Conservation (phyloP, 2,888 invertebrate genomes). For the Sialis fuliginosa region DNA sequence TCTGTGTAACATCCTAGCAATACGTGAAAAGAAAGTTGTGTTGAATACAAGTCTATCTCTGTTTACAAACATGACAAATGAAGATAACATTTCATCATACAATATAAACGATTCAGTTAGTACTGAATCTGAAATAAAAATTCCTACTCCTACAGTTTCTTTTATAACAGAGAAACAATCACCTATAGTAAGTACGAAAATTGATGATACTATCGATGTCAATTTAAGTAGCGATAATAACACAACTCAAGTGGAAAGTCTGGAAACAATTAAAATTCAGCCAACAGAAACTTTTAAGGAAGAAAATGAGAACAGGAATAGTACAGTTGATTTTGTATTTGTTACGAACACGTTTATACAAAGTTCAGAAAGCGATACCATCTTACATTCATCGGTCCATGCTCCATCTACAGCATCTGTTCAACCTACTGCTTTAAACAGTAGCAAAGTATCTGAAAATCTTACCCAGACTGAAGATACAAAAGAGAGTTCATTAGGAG, state of each 20-base stretch:
- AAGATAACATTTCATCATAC: not conserved
- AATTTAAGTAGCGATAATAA: not conserved
- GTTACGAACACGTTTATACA: not conserved
- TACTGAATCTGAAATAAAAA: not conserved
- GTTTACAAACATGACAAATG: not conserved
- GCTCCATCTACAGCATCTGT: not conserved
- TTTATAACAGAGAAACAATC: not conserved
- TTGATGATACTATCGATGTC: not conserved
- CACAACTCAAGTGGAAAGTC: not conserved
- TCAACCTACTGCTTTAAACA: not conserved
- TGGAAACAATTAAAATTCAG: not conserved
- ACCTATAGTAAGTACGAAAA: not conserved
- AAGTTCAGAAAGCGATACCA: not conserved
- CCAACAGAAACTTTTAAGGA: not conserved
- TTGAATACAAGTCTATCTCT: slow-evolving; percentile 36
- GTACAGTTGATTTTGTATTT: not conserved
- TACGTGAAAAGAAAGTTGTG: slow-evolving; percentile 45
- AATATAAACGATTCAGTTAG: not conserved
- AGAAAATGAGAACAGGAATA: not conserved
- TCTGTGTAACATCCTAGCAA: slow-evolving; percentile 57
- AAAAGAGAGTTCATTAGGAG: not conserved
- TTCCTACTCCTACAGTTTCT: not conserved
- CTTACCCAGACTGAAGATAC: not conserved
- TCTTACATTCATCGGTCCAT: not conserved
- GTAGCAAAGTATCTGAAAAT: not conserved